phyloP scores from a whole-genome alignment of 2,113 vertebrate species.

The Xiphophorus hellerii region DNA sequence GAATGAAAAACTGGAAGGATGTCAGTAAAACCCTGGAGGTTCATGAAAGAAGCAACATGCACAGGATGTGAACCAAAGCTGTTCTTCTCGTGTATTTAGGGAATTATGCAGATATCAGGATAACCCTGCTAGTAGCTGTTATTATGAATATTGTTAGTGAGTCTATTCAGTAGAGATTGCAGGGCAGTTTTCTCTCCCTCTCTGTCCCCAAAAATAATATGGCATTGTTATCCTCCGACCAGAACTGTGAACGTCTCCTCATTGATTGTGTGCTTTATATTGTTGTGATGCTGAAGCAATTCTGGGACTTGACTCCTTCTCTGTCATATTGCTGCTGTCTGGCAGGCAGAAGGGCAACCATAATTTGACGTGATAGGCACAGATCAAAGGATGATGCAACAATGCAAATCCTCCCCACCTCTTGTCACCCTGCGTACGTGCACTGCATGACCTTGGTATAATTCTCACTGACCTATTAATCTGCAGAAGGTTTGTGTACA shows the following conservation, averaged over 20 bases:
- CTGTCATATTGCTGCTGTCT: constrained; percentile 17
- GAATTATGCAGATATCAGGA: not conserved
- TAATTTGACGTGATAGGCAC: constrained; percentile 47
- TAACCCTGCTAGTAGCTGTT: not conserved
- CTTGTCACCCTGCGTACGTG: not conserved
- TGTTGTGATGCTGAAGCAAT: constrained; percentile 11
- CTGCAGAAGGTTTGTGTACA: not conserved
- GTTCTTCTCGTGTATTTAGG: not conserved
- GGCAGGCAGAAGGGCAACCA: constrained; percentile 34
- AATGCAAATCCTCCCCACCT: constrained; percentile 40
- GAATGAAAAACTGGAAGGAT: not conserved
- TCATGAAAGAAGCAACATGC: not conserved
- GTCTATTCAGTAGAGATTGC: not conserved
- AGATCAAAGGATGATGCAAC: constrained; percentile 27
- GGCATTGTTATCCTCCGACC: not conserved
- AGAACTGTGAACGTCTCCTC: not conserved
- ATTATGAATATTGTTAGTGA: not conserved
- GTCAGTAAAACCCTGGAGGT: not conserved
- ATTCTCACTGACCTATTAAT: constrained; percentile 38
- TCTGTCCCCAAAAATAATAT: not conserved
- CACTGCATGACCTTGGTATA: constrained; percentile 22
- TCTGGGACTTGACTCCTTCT: not conserved
- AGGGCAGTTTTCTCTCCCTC: not conserved
- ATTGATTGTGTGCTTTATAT: constrained; percentile 3
- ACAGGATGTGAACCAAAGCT: not conserved